A percentile compares a stretch with the other conserved stretches of the same genome.
These are phyloP conservation scores for Campoletis sonorensis DNA, from an alignment of 1,140 invertebrate species.

Conservation along the genomic window DNA sequence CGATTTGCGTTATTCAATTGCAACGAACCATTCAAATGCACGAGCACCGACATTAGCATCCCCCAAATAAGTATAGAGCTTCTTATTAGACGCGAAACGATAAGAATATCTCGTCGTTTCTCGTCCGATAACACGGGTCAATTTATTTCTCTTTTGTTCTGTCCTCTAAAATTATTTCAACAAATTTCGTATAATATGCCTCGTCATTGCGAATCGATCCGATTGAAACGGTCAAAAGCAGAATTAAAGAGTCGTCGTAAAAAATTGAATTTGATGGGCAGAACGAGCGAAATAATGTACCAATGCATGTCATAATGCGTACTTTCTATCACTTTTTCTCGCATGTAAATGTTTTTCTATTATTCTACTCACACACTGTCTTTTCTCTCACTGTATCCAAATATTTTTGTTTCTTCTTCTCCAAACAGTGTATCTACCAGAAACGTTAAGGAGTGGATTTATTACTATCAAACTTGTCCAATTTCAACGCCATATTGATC, in stretches of 20 bases:
- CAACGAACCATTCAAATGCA: background rate
- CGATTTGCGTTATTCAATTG: background rate
- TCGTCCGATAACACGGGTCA: background rate
- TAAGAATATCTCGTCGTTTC: background rate
- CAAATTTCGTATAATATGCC: no score
- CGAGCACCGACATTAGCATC: background rate
- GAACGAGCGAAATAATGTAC: background rate
- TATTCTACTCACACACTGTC: constrained; percentile 3
- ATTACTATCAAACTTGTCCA: no score
- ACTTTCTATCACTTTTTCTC: background rate
- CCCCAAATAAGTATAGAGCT: background rate
- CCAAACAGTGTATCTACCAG: background rate
- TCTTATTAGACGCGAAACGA: background rate
- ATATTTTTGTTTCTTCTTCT: background rate
- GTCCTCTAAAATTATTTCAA: background rate
- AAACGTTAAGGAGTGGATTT: no score
- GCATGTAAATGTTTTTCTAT: constrained; percentile 1
- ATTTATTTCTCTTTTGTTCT: background rate
- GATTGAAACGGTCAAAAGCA: no score
- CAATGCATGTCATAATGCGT: background rate
- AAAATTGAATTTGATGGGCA: background rate
- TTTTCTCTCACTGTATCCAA: constrained; percentile 4
- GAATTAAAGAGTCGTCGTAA: no score
- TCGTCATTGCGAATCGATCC: no score
- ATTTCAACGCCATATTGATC: no score